These are phyloP conservation scores for Illadopsis cleaveri DNA, from an alignment of 2,113 vertebrate species.

Conservation along the genomic window DNA sequence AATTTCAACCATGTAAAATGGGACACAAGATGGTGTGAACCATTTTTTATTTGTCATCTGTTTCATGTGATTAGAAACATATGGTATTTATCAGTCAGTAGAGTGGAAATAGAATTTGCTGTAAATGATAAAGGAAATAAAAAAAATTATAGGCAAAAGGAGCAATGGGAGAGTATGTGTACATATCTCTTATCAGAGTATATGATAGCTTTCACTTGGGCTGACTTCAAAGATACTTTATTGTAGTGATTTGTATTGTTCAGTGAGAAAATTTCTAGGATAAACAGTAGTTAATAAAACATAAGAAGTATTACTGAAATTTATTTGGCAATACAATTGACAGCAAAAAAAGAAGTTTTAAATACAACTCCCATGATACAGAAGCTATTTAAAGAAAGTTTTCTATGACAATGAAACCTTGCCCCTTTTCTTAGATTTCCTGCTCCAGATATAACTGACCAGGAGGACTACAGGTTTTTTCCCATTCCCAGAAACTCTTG, in stretches of 20 bases:
- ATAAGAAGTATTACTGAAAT: background rate
- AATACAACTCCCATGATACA: background rate
- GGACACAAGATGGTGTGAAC: background rate
- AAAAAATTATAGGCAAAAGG: background rate
- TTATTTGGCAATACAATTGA: background rate
- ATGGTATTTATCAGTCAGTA: conserved; percentile 44
- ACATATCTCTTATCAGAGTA: background rate
- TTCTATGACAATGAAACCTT: background rate
- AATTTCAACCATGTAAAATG: conserved; percentile 12
- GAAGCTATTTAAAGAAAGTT: background rate
- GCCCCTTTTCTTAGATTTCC: background rate
- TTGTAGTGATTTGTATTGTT: background rate
- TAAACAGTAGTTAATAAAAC: background rate
- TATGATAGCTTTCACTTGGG: background rate
- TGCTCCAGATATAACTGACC: background rate
- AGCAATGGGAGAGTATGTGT: background rate
- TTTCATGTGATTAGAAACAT: conserved; percentile 21
- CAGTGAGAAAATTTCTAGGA: background rate
- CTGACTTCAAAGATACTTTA: background rate
- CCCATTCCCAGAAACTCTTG: background rate
- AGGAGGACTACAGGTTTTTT: background rate
- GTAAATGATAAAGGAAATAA: background rate
- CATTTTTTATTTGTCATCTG: conserved; percentile 55
- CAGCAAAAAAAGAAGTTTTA: background rate
- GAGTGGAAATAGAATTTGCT: conserved; percentile 27